Conservation (phyloP, 2,888 invertebrate genomes). For the Trachelus stipa region DNA sequence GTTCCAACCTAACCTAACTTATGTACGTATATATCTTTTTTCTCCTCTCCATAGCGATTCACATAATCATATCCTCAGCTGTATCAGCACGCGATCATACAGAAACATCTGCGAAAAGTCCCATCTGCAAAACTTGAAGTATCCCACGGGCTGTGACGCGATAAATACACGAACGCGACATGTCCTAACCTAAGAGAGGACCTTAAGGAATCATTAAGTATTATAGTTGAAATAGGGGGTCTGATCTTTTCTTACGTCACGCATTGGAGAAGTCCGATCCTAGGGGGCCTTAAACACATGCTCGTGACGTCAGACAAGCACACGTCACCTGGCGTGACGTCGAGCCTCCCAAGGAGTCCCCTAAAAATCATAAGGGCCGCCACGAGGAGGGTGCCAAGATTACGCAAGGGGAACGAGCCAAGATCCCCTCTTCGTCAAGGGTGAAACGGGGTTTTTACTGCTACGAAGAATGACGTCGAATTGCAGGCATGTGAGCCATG, state of each 20-base stretch:
- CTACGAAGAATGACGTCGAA: conserved; percentile 45
- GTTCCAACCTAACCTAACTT: not conserved
- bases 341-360: conserved; percentile 35
- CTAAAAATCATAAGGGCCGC: conserved; percentile 16
- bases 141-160: conserved; percentile 38
- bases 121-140: conserved; percentile 36
- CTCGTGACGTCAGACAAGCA: conserved; percentile 55
- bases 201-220: not conserved
- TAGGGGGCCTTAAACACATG: conserved; percentile 40
- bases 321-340: conserved; percentile 59
- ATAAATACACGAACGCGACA: not conserved
- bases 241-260: conserved; percentile 41
- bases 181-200: not conserved
- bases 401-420: conserved; percentile 24
- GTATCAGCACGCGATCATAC: conserved; percentile 7
- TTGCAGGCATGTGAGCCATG: conserved; percentile 42
- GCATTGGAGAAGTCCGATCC: conserved; percentile 19
- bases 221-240: not conserved
- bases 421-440: conserved; percentile 30
- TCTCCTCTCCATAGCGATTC: not conserved
- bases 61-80: not conserved
- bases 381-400: conserved; percentile 36
- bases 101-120: conserved; percentile 32
- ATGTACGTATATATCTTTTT: not conserved
- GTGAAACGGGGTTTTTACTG: conserved; percentile 27